Evolutionary conservation across 2,113 vertebrate species (phyloP).

Genomic region (Variabilichromis moorii): DNA sequence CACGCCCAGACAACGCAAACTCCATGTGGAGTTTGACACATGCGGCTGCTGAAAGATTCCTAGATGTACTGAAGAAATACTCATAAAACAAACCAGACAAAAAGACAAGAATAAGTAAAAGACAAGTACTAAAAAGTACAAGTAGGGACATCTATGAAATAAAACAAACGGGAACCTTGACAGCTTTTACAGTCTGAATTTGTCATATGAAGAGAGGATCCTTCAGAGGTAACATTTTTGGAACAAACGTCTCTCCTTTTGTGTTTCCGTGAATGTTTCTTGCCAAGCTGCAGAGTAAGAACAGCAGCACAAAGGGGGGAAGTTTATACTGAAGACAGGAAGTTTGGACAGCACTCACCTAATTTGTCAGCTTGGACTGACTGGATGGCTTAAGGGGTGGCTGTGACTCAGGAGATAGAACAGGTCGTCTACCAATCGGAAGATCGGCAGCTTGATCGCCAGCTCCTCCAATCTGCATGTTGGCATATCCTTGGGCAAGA

Average conservation of each 20-base stretch:
- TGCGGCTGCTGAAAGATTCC: background rate
- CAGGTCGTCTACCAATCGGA: background rate
- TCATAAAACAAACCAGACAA: background rate
- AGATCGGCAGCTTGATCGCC: background rate
- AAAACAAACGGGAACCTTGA: background rate
- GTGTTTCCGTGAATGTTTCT: background rate
- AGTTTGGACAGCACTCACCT: background rate
- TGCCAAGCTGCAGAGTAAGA: background rate
- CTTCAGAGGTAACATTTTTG: background rate
- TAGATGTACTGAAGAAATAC: background rate
- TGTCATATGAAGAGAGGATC: background rate
- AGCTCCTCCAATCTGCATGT: background rate
- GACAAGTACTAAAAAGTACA: background rate
- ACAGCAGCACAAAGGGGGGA: background rate
- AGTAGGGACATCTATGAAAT: background rate
- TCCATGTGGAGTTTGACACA: background rate
- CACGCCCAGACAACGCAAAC: background rate
- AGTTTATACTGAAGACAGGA: background rate
- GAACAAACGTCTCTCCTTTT: background rate
- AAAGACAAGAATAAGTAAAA: background rate
- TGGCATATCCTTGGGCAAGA: background rate
- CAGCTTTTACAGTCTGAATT: background rate
- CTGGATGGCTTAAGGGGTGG: background rate
- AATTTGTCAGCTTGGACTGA: background rate
- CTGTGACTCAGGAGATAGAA: background rate